phyloP scores from a whole-genome alignment of 2,888 invertebrate species.

The Anaspis maculata region DNA sequence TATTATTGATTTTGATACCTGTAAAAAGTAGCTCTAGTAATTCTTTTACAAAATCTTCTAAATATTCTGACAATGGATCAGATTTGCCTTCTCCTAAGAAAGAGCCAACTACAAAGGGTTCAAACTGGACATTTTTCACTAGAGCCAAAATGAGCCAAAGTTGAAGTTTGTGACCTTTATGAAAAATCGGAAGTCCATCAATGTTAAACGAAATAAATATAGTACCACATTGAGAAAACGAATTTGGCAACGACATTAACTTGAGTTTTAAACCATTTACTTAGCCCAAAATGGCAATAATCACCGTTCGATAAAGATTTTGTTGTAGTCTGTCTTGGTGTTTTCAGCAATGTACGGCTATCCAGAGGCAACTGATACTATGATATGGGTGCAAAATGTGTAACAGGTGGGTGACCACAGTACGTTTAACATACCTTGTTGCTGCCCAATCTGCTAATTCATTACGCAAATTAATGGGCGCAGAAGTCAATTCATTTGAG shows the following conservation, averaged over 20 bases:
- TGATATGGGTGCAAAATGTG: no score
- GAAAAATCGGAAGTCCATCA: conserved; percentile 12
- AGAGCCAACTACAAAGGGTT: conserved; percentile 11
- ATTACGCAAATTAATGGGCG: no score
- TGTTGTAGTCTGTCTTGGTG: no score
- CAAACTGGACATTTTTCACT: conserved; percentile 6
- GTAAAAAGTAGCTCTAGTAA: conserved; percentile 1
- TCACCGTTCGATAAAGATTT: no score
- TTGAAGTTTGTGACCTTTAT: conserved; percentile 8
- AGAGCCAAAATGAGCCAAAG: conserved; percentile 11
- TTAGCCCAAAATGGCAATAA: background rate
- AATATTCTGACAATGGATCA: conserved; percentile 2
- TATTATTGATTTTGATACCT: conserved; percentile 5
- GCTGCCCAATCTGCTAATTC: no score
- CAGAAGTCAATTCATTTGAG: no score
- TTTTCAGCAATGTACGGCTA: no score
- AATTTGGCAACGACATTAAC: background rate
- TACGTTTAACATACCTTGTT: no score
- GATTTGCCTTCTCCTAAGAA: conserved; percentile 13
- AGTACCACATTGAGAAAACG: background rate
- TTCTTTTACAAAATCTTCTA: conserved; percentile 9
- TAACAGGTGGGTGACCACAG: no score
- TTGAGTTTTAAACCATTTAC: background rate
- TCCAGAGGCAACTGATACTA: no score
- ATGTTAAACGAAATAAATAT: conserved; percentile 9